Evolutionary conservation across 2,113 vertebrate species (phyloP).

Genomic region (Pedionomus torquatus): DNA sequence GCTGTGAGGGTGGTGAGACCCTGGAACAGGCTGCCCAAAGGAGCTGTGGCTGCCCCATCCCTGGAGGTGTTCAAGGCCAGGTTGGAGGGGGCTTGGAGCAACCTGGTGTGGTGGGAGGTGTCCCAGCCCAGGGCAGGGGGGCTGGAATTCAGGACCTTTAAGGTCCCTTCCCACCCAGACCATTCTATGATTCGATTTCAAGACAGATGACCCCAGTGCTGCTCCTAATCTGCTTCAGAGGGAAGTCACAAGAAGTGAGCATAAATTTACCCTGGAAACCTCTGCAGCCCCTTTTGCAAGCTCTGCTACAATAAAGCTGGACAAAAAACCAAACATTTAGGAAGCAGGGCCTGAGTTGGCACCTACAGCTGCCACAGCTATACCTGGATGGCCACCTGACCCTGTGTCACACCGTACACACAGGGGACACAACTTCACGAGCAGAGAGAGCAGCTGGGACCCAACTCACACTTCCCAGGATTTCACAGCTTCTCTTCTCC

Average conservation of each 20-base stretch:
- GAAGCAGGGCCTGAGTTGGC: background rate
- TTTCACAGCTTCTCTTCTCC: background rate
- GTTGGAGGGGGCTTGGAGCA: too few relatives aligned
- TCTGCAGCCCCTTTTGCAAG: background rate
- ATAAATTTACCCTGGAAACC: background rate
- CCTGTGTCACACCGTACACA: background rate
- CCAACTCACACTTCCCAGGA: too few relatives aligned
- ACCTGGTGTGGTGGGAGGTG: too few relatives aligned
- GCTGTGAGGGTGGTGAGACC: too few relatives aligned
- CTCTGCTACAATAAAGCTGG: background rate
- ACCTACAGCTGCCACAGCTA: background rate
- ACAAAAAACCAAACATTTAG: background rate
- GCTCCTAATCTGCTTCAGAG: background rate
- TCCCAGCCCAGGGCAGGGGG: too few relatives aligned
- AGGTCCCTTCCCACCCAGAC: too few relatives aligned
- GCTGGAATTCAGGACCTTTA: too few relatives aligned
- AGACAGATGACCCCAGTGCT: background rate
- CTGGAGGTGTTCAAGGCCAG: too few relatives aligned
- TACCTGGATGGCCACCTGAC: fast-evolving
- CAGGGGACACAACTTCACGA: background rate
- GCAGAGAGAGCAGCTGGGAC: background rate
- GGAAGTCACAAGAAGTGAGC: background rate
- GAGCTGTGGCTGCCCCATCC: too few relatives aligned
- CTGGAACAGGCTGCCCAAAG: too few relatives aligned
- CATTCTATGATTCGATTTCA: too few relatives aligned